Percentiles rank a stretch among this genome's conserved stretches.
phyloP scores from a whole-genome alignment of 2,113 vertebrate species.

The Danionella cerebrum region DNA sequence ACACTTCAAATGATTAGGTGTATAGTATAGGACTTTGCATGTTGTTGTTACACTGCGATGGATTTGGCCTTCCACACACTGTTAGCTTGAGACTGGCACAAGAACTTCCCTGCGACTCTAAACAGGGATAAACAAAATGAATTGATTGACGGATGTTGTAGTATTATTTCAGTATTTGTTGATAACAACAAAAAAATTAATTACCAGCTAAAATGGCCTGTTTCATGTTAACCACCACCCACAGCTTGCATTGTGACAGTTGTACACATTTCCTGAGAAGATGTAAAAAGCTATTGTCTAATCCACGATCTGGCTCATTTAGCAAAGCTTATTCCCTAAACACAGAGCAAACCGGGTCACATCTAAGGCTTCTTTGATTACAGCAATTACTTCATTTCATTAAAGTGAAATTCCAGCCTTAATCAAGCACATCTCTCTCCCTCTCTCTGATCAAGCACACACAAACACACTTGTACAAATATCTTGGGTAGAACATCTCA shows the following conservation, averaged over 20 bases:
- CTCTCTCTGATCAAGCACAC: background rate
- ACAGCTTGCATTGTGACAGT: background rate
- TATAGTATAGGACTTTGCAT: no score
- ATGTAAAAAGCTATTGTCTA: background rate
- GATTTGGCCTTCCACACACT: no score
- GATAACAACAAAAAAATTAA: no score
- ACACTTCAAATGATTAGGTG: no score
- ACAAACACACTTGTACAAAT: conserved; percentile 24
- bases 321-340: background rate
- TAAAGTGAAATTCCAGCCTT: conserved; percentile 19
- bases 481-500: no score
- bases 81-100: no score
- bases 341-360: background rate
- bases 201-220: no score
- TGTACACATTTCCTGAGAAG: background rate
- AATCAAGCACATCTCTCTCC: conserved; percentile 17
- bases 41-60: no score
- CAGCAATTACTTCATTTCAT: conserved; percentile 15
- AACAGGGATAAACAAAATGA: no score
- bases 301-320: background rate
- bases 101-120: no score
- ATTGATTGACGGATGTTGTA: no score
- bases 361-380: background rate
- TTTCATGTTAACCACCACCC: background rate
- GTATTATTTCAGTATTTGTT: no score